Evolutionary conservation across 2,113 vertebrate species (phyloP).

Genomic region (Poeciliopsis occidentalis): DNA sequence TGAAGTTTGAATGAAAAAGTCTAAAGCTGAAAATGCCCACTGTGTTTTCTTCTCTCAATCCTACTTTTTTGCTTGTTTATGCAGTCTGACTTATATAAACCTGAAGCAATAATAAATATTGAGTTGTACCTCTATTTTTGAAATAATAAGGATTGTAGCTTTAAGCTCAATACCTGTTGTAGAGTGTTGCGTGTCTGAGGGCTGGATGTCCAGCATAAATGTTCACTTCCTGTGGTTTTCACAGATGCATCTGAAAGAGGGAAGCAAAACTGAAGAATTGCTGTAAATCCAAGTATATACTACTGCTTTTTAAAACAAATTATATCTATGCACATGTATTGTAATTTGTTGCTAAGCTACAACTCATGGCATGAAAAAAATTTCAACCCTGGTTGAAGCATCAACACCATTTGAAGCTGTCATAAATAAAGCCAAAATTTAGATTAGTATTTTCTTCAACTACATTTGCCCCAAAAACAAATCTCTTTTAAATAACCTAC

Average conservation of each 20-base stretch:
- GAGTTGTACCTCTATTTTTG: background rate
- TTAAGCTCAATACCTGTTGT: slow-evolving; percentile 44
- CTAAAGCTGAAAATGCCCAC: no score
- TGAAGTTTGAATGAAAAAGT: no score
- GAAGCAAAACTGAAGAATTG: background rate
- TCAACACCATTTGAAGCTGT: background rate
- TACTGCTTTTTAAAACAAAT: background rate
- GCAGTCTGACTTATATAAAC: background rate
- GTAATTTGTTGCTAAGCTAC: background rate
- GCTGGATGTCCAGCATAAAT: slow-evolving; percentile 30
- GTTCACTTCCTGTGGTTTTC: slow-evolving; percentile 32
- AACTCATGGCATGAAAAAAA: background rate
- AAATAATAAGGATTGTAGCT: background rate
- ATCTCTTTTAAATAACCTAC: background rate
- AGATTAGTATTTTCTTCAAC: background rate
- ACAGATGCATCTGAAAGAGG: slow-evolving; percentile 38
- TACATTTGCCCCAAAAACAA: background rate
- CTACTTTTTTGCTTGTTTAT: no score
- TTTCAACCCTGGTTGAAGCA: background rate
- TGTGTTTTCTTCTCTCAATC: no score
- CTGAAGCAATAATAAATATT: background rate
- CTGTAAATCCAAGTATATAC: background rate
- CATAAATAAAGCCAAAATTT: background rate
- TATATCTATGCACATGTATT: background rate
- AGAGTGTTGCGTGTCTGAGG: slow-evolving; percentile 12